Evolutionary conservation across 1,140 invertebrate species (phyloP).

Genomic region (Diorhabda carinulata): DNA sequence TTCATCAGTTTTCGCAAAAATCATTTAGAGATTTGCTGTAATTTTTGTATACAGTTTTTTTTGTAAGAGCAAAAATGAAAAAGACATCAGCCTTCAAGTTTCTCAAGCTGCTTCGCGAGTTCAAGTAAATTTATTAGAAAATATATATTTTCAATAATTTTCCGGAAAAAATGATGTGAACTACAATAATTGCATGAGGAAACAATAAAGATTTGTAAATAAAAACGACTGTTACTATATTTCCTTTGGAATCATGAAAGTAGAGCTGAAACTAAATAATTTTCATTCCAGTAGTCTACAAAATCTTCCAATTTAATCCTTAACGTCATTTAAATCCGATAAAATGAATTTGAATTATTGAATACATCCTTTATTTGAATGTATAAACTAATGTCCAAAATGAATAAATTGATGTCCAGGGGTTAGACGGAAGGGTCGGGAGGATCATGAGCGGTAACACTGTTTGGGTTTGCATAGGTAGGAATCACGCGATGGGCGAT

Average conservation of each 20-base stretch:
- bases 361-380: too few relatives aligned
- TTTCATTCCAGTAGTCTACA: neutral
- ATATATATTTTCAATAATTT: neutral
- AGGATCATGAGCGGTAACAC: constrained; percentile 14
- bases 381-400: too few relatives aligned
- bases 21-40: too few relatives aligned
- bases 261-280: neutral
- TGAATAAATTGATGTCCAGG: constrained; percentile 10
- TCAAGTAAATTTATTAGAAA: too few relatives aligned
- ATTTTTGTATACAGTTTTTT: too few relatives aligned
- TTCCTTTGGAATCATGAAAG: neutral
- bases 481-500: constrained; percentile 33
- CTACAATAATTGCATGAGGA: neutral
- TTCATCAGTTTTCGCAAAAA: too few relatives aligned
- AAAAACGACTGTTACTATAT: neutral
- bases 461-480: constrained; percentile 32
- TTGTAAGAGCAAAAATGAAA: too few relatives aligned
- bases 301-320: constrained; percentile 1
- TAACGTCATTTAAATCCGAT: too few relatives aligned
- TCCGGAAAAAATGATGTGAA: neutral
- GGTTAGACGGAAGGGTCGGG: neutral
- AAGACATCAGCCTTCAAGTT: too few relatives aligned
- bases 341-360: too few relatives aligned
- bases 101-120: too few relatives aligned
- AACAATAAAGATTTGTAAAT: neutral